A percentile compares a stretch with the other conserved stretches of the same genome.
Conservation (phyloP, 2,113 vertebrate genomes). For the Crotalus horridus region DNA sequence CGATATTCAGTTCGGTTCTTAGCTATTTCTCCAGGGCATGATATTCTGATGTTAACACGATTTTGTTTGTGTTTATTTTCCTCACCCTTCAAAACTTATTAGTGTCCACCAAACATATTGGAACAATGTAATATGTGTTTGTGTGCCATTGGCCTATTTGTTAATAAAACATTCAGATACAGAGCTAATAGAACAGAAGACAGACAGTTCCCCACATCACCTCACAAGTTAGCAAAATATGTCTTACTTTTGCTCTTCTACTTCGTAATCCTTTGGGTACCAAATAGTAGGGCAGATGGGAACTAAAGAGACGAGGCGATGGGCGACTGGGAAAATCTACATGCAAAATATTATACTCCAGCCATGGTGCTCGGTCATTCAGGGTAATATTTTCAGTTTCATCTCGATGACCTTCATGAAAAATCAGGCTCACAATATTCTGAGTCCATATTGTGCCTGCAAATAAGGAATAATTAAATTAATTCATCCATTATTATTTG, state of each 20-base stretch:
- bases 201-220: background rate
- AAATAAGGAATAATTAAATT: background rate
- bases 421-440: background rate
- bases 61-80: background rate
- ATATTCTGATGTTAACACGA: background rate
- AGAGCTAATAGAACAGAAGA: too few species aligned
- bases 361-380: conserved; percentile 8
- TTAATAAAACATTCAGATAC: background rate
- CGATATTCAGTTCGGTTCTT: background rate
- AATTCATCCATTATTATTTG: background rate
- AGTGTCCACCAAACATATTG: background rate
- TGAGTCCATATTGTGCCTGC: background rate
- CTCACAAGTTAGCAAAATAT: background rate
- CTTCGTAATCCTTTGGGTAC: conserved; percentile 55
- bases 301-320: conserved; percentile 45
- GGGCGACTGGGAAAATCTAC: background rate
- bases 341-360: background rate
- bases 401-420: background rate
- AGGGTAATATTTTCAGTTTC: background rate
- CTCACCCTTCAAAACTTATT: background rate
- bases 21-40: background rate
- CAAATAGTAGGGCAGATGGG: conserved; percentile 62
- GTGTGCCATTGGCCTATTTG: background rate
- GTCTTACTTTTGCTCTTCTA: conserved; percentile 52
- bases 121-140: background rate